These are phyloP conservation scores for Oreochromis aureus DNA, from an alignment of 2,113 vertebrate genomes.

Conservation along the genomic window DNA sequence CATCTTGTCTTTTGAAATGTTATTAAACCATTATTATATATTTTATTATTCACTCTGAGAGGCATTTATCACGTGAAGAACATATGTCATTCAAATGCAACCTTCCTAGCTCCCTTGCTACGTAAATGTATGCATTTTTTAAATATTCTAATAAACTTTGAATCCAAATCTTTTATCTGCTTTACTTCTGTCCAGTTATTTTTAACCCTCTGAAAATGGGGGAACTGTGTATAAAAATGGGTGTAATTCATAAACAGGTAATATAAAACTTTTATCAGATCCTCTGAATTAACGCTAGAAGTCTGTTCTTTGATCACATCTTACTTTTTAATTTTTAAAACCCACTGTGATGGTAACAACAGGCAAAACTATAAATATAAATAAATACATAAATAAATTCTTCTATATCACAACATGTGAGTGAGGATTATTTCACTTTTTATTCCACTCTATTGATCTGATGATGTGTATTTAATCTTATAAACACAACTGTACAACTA, in stretches of 20 bases:
- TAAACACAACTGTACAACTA: fast-evolving
- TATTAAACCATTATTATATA: neutral
- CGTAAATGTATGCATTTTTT: neutral
- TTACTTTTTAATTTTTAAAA: neutral
- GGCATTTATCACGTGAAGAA: neutral
- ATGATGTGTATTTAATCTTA: neutral
- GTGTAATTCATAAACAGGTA: neutral
- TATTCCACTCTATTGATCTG: neutral
- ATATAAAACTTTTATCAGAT: neutral
- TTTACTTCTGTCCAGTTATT: neutral
- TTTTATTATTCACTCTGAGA: neutral
- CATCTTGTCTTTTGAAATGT: neutral
- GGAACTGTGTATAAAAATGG: neutral
- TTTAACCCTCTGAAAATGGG: neutral
- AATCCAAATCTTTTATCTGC: neutral
- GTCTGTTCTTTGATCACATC: neutral
- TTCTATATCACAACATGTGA: neutral
- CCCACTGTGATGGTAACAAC: neutral
- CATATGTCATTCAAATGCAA: neutral
- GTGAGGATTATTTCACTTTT: neutral
- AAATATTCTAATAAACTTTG: neutral
- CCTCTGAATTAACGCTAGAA: neutral
- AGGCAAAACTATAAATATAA: neutral
- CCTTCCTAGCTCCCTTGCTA: neutral
- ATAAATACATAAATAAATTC: neutral